Conservation (phyloP, 2,797 vertebrate genomes). For the Bryconaethiops microstoma region DNA sequence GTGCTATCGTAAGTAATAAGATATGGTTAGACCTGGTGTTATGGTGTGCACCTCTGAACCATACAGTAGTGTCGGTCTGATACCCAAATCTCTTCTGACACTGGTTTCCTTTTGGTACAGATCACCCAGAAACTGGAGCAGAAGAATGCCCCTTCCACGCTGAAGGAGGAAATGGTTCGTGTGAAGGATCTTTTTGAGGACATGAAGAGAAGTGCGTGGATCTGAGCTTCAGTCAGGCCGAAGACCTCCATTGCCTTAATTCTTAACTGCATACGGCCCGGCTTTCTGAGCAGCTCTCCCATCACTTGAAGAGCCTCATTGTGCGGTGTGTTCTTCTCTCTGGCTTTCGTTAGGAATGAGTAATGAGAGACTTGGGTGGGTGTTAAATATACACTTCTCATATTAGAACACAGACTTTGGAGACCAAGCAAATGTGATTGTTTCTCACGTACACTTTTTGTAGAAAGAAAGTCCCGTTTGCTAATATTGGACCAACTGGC, state of each 20-base stretch:
- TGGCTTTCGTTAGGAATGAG: neutral
- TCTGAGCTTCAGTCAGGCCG: conserved; percentile 51
- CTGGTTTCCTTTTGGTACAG: conserved; percentile 53
- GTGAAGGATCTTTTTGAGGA: conserved; percentile 69
- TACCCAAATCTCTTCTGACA: neutral
- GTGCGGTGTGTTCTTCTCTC: neutral
- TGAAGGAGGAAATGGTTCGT: conserved; percentile 69
- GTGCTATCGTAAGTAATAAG: neutral
- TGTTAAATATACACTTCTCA: neutral
- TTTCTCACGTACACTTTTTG: no score
- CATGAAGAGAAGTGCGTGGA: conserved; percentile 68
- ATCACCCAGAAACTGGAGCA: conserved; percentile 70
- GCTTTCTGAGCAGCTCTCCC: neutral
- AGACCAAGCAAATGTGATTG: conserved; percentile 2
- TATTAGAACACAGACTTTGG: neutral
- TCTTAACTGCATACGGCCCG: neutral
- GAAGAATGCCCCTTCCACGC: conserved; percentile 58
- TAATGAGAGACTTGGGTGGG: neutral
- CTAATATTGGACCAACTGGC: neutral
- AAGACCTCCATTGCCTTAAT: neutral
- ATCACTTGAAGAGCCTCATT: neutral
- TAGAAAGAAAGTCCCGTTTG: no score
- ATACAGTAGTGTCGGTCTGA: no score
- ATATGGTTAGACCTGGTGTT: neutral
- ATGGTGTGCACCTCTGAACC: neutral